These are phyloP conservation scores for Myotis daubentonii DNA, from an alignment of 2,797 vertebrate genomes.

Conservation along the genomic window DNA sequence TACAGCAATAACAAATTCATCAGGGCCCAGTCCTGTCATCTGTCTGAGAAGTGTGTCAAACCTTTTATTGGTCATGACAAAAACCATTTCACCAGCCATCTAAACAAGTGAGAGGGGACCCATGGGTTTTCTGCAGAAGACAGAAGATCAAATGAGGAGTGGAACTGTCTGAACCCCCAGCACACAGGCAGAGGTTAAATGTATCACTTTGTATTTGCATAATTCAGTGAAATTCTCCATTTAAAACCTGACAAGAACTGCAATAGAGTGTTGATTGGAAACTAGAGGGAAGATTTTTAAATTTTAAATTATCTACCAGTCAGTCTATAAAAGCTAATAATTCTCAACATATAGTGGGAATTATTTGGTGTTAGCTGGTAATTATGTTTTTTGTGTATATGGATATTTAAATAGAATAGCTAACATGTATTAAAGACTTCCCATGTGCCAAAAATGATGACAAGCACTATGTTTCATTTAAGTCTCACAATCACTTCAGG, in stretches of 20 bases:
- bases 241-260: constrained; percentile 49
- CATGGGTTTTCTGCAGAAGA: constrained; percentile 57
- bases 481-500: neutral
- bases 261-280: constrained; percentile 13
- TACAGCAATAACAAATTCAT: constrained; percentile 81
- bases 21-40: constrained; percentile 78
- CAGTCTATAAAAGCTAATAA: neutral
- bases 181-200: constrained; percentile 59
- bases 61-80: constrained; percentile 61
- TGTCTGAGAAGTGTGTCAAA: constrained; percentile 68
- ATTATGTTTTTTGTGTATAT: neutral
- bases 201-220: constrained; percentile 77
- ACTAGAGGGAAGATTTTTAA: neutral
- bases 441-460: neutral
- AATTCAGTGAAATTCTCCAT: constrained; percentile 76
- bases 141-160: constrained; percentile 71
- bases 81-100: constrained; percentile 60
- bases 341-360: neutral
- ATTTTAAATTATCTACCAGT: constrained; percentile 29
- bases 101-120: constrained; percentile 67
- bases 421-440: neutral
- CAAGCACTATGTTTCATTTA: neutral
- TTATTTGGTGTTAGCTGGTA: neutral
- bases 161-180: constrained; percentile 69
- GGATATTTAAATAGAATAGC: constrained; percentile 15